These are phyloP conservation scores for Myiotriccus ornatus DNA, from an alignment of 2,797 vertebrate genomes.

Conservation along the genomic window DNA sequence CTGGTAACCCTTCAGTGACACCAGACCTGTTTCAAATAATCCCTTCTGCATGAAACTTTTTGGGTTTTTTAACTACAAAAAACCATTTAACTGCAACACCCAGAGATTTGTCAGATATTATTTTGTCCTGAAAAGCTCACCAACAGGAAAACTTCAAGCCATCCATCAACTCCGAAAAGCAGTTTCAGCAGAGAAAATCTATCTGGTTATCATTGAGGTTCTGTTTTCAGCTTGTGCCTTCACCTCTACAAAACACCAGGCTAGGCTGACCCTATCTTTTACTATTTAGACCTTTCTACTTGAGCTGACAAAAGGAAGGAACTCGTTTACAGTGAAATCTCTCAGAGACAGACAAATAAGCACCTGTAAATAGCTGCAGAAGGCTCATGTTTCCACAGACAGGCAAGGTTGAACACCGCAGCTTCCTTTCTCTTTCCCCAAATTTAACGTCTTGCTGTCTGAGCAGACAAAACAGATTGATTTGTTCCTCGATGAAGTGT, in stretches of 20 bases:
- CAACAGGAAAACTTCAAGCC: not conserved
- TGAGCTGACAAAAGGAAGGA: not conserved
- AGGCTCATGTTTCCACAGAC: not conserved
- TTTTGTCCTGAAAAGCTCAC: not conserved
- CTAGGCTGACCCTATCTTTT: not conserved
- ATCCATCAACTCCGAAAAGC: not conserved
- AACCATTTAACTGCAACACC: not conserved
- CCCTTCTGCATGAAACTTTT: not conserved
- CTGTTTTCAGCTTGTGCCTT: not conserved
- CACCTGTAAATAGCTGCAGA: not conserved
- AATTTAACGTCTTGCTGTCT: not conserved
- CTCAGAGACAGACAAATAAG: slow-evolving; percentile 2
- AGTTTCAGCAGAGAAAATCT: not conserved
- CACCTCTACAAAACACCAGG: not conserved
- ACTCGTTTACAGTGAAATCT: not conserved
- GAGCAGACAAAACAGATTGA: not conserved
- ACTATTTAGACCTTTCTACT: not conserved
- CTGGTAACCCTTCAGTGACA: not conserved
- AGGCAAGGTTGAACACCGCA: not conserved
- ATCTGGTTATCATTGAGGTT: not conserved
- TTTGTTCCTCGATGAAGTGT: not conserved
- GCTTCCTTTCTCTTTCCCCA: not conserved
- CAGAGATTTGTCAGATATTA: not conserved
- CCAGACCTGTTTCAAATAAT: not conserved
- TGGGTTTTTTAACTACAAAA: not conserved